Base-by-base conservation (phyloP, 53 echinoderm and acorn worm genomes). In the Hippasteria phrygiana region DNA sequence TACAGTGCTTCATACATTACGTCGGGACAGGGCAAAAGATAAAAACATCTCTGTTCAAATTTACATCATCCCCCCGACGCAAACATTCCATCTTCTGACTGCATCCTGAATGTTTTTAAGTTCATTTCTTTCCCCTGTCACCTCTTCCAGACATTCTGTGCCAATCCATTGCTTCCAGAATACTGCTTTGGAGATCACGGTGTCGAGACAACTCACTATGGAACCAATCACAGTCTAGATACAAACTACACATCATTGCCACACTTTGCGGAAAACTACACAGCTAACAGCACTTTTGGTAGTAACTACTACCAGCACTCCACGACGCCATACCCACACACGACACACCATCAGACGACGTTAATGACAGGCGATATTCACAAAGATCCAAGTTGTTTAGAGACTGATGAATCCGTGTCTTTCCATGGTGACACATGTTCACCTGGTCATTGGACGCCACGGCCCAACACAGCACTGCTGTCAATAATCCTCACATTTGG, bases 401-500 rank as follows among this genome's bases (percentile, higher is more conserved):
- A 70, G 14, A 4, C 37, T 0, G 70, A 48, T 24, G 69, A 34
- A 22, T 51, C 70, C 4, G 85, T 70, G 50, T 70, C 85, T 20
- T 71, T 85, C 48, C 85, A 85, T 16, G 77, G 54, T 1, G 69
- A 89, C 27, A 72, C 87, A 0, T 90, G 82, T 62, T 80, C 90
- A 0, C 90, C 91, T 0, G 88, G 82, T 3, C 81, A 88, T 26
- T 89, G 90, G 87, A 88, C 80, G 34, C 93, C 97, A 9, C 85
- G 88, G 62, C 98, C 98, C 17, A 98, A 98, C 85, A 96, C 95
- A 2, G 94, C 98, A 7, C 91, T 98, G 8, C 78, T 97, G 87
- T 95, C 98, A 5, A 94, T 92, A 7, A 98, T 96, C 73, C 88
- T 98, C 16, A 96, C 95, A 4, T 98, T 94, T 47, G 98, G 98